Evolutionary conservation across 2,888 invertebrate genomes (phyloP), one percentile per base, ranked within the genome.

Genomic region (Kuschelorhynchus macadamiae): DNA sequence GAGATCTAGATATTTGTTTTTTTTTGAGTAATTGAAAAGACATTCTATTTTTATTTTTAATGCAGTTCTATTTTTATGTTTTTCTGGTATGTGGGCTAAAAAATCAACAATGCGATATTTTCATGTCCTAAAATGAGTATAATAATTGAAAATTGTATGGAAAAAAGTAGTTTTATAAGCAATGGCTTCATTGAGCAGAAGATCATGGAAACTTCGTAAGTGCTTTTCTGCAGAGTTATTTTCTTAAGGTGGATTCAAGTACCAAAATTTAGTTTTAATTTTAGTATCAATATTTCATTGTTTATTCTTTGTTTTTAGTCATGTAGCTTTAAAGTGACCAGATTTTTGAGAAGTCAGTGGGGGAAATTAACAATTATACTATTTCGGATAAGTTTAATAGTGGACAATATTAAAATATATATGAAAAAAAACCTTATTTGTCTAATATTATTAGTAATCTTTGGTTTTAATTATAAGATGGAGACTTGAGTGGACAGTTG

Each of bases 201-300:
- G 92, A 87, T 91, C 92, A 85, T 92, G 92, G 92, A 92, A 92
- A 87, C 87, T 93, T 76, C 92, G 93, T 93, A 88, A 87, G 93
- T 90, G 61, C 39, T 21, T 41, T 49, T 30, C n/a, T n/a, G n/a
- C n/a, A n/a, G n/a, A 30, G 12, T 25, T 36, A 56, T 46, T 41
- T 36, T 3, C 36, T 36, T 7, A 36, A 25, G 25, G 3, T 25
- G 25, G 3, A 25, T 5, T 25, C 4, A 25, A 25, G 3, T 5
- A 25, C 25, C 7, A 25, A 25, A 5, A 25, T 25, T 25, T 25
- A 7, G 25, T 25, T 5, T n/a, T 25, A 7, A 25, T 25, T 25
- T 25, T 25, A 25, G 7, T 7, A 25, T 25, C 25, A 25, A 25
- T 25, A n/a, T n/a, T n/a, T n/a, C n/a, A n/a, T n/a, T n/a, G n/a